Conservation (phyloP, 1,140 invertebrate species). For the Drosophila pseudoananassae region DNA sequence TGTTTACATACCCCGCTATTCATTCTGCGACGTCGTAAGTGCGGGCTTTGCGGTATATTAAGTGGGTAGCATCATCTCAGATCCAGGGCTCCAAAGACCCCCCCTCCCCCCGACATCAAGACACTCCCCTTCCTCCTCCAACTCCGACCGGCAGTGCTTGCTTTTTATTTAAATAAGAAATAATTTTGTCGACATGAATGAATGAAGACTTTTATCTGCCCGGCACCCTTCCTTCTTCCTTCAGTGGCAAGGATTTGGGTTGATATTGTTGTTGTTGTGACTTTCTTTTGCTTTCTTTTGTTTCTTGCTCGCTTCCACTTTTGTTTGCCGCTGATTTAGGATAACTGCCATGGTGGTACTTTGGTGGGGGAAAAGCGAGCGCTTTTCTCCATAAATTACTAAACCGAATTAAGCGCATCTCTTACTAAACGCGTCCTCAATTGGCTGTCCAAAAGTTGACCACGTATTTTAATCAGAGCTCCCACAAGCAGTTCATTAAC, state of each 20-base stretch:
- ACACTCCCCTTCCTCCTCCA: too few relatives aligned
- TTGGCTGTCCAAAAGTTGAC: conserved; percentile 78
- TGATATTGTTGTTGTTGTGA: conserved; percentile 25
- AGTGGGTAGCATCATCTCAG: conserved; percentile 70
- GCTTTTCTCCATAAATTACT: conserved; percentile 74
- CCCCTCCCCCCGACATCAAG: not conserved
- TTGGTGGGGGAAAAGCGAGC: conserved; percentile 12
- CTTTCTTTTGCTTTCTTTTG: conserved; percentile 47
- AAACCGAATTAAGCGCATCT: conserved; percentile 80
- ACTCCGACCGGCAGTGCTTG: conserved; percentile 28
- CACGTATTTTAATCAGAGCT: conserved; percentile 78
- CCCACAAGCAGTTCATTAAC: conserved; percentile 61
- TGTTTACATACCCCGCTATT: conserved; percentile 82
- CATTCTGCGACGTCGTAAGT: conserved; percentile 73
- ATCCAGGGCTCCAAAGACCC: conserved; percentile 8
- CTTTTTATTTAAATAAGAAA: conserved; percentile 83
- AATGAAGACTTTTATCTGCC: conserved; percentile 81
- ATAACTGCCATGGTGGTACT: conserved; percentile 21
- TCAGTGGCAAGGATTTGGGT: conserved; percentile 3
- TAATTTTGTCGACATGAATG: conserved; percentile 82
- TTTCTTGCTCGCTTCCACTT: conserved; percentile 43
- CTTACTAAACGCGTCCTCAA: conserved; percentile 77
- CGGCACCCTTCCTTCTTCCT: conserved; percentile 30
- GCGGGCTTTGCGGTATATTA: conserved; percentile 80
- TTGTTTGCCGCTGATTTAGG: conserved; percentile 47